Conservation (phyloP, 2,113 vertebrate genomes). For the Antennarius striatus region DNA sequence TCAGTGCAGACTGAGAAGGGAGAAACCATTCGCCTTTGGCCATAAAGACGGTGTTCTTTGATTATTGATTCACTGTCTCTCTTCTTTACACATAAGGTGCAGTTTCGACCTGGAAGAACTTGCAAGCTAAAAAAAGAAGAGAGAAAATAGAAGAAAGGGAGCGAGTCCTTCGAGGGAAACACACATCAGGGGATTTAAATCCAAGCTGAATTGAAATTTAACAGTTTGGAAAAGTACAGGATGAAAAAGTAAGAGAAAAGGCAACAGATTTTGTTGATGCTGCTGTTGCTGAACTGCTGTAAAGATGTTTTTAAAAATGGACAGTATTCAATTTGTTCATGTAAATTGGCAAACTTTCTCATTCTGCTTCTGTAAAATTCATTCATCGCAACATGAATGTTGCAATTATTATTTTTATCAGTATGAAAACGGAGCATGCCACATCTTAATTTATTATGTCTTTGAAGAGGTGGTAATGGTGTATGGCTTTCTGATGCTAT, state of each 20-base stretch:
- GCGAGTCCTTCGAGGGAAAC: slow-evolving; percentile 55
- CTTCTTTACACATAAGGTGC: slow-evolving; percentile 69
- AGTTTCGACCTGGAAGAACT: slow-evolving; percentile 69
- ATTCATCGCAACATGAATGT: not conserved
- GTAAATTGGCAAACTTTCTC: slow-evolving; percentile 16
- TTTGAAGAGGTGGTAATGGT: slow-evolving; percentile 65
- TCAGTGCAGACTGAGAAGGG: slow-evolving; percentile 46
- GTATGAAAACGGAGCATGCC: slow-evolving; percentile 21
- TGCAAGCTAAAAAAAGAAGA: slow-evolving; percentile 51
- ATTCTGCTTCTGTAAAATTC: slow-evolving; percentile 31
- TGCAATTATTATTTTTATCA: slow-evolving; percentile 17
- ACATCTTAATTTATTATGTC: slow-evolving; percentile 50
- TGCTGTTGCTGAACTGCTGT: slow-evolving; percentile 16
- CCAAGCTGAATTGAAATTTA: slow-evolving; percentile 53
- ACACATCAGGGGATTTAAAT: slow-evolving; percentile 47
- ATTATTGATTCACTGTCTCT: slow-evolving; percentile 76
- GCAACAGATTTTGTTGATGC: slow-evolving; percentile 34
- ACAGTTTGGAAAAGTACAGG: slow-evolving; percentile 29
- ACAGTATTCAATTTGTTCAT: slow-evolving; percentile 19
- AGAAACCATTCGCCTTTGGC: slow-evolving; percentile 69
- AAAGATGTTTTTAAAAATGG: not conserved
- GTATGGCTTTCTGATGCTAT: slow-evolving; percentile 44
- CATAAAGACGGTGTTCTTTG: slow-evolving; percentile 68
- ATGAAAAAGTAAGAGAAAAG: slow-evolving; percentile 20
- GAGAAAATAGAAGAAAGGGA: slow-evolving; percentile 56